Evolutionary conservation across 2,888 invertebrate genomes (phyloP).

Genomic region (Meloe dianella): DNA sequence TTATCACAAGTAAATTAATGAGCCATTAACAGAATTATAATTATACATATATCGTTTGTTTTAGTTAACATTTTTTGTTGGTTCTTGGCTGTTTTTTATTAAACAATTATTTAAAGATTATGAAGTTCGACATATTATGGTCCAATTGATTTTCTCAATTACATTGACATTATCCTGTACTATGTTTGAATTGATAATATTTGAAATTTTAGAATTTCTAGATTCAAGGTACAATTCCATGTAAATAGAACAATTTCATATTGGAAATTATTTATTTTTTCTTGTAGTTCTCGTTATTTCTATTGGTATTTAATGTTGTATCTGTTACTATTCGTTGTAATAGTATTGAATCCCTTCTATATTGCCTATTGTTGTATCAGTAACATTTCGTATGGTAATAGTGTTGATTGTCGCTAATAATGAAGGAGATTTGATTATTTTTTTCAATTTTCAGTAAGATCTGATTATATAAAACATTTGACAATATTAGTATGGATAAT

Average conservation of each 20-base stretch:
- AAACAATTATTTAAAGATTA: conserved; percentile 97
- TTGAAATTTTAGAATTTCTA: conserved; percentile 94
- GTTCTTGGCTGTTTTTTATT: conserved; percentile 98
- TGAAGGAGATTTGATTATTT: background rate
- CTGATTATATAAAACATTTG: conserved; percentile 77
- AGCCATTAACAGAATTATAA: too few species aligned
- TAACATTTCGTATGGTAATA: conserved; percentile 85
- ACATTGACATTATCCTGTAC: conserved; percentile 97
- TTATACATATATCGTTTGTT: too few species aligned
- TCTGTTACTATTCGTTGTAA: conserved; percentile 89
- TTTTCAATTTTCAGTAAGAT: conserved; percentile 65
- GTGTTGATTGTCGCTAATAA: too few species aligned
- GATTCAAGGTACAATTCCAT: conserved; percentile 76
- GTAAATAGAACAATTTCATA: background rate
- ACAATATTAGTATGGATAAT: conserved; percentile 86
- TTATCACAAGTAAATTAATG: conserved; percentile 63
- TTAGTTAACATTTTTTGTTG: conserved; percentile 89
- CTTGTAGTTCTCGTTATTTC: conserved; percentile 83
- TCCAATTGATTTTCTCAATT: conserved; percentile 93
- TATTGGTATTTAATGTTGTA: conserved; percentile 96
- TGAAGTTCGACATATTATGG: conserved; percentile 93
- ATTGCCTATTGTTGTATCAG: conserved; percentile 93
- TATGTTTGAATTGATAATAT: conserved; percentile 99
- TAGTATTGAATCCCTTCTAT: conserved; percentile 95
- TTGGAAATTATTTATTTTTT: conserved; percentile 10